These are phyloP conservation scores for Pelvicachromis taeniatus DNA, from an alignment of 2,113 vertebrate species.

Conservation along the genomic window DNA sequence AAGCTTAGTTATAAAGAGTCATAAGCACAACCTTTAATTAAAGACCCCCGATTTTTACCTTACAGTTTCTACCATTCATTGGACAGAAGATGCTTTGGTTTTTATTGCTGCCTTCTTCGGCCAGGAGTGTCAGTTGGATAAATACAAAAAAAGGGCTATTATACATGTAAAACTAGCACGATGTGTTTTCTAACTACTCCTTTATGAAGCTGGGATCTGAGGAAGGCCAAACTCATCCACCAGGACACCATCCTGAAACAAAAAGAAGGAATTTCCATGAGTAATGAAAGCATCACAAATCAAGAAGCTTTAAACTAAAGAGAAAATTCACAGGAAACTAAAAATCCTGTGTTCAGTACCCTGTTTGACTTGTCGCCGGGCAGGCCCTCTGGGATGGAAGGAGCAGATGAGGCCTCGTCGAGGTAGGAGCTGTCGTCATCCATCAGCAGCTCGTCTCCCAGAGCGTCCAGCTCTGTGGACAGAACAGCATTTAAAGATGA, in stretches of 20 bases:
- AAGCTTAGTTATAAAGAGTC: neutral
- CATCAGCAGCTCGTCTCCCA: conserved; percentile 91
- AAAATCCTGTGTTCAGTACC: conserved; percentile 62
- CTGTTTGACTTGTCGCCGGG: conserved; percentile 87
- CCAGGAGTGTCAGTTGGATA: conserved; percentile 51
- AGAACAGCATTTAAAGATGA: neutral
- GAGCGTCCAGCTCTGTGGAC: conserved; percentile 86
- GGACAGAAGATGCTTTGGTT: conserved; percentile 26
- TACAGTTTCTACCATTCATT: neutral
- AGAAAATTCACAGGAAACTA: neutral
- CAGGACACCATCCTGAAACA: conserved; percentile 87
- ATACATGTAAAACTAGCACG: conserved; percentile 36
- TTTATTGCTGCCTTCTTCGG: neutral
- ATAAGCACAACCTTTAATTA: neutral
- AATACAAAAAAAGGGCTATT: conserved; percentile 46
- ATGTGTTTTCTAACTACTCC: neutral
- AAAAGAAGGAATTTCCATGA: neutral
- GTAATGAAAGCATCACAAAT: neutral
- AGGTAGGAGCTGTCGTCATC: conserved; percentile 96
- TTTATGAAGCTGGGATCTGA: conserved; percentile 93
- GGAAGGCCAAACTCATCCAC: conserved; percentile 98
- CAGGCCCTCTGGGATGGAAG: conserved; percentile 89
- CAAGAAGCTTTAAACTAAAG: neutral
- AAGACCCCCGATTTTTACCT: neutral
- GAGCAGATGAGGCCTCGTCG: conserved; percentile 88